Evolutionary conservation across 2,797 vertebrate species (phyloP).

Genomic region (Protonibea diacanthus): DNA sequence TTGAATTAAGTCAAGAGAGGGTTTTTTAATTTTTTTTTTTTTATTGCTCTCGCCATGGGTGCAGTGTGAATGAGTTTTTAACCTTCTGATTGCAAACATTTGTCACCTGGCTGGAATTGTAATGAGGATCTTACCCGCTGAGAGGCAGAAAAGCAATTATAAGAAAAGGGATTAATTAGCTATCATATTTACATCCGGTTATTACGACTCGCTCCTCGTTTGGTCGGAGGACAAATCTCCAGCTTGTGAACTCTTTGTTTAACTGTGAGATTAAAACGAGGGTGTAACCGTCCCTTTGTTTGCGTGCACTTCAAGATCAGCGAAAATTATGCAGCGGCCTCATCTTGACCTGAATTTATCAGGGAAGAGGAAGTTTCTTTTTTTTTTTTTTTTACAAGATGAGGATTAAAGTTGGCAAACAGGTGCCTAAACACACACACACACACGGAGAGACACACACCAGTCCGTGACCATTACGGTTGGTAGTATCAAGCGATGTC

Average conservation of each 20-base stretch:
- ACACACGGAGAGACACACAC: constrained; percentile 8
- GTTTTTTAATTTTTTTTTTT: neutral
- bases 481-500: constrained; percentile 53
- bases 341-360: constrained; percentile 47
- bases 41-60: constrained; percentile 35
- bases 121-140: constrained; percentile 64
- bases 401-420: constrained; percentile 44
- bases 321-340: constrained; percentile 34
- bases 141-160: constrained; percentile 71
- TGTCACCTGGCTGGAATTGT: constrained; percentile 75
- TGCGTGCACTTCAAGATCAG: constrained; percentile 44
- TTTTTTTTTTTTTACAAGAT: constrained; percentile 25
- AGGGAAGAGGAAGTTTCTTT: constrained; percentile 23
- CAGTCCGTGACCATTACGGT: constrained; percentile 43
- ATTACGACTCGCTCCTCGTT: constrained; percentile 30
- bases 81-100: constrained; percentile 59
- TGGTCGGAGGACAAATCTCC: constrained; percentile 48
- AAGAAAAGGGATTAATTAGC: constrained; percentile 64
- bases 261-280: constrained; percentile 53
- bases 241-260: constrained; percentile 49
- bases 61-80: constrained; percentile 25
- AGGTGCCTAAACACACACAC: constrained; percentile 30
- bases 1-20: constrained; percentile 56
- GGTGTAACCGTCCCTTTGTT: constrained; percentile 47
- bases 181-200: constrained; percentile 50